phyloP scores from a whole-genome alignment of 2,113 vertebrate genomes.

The Hylia prasina region DNA sequence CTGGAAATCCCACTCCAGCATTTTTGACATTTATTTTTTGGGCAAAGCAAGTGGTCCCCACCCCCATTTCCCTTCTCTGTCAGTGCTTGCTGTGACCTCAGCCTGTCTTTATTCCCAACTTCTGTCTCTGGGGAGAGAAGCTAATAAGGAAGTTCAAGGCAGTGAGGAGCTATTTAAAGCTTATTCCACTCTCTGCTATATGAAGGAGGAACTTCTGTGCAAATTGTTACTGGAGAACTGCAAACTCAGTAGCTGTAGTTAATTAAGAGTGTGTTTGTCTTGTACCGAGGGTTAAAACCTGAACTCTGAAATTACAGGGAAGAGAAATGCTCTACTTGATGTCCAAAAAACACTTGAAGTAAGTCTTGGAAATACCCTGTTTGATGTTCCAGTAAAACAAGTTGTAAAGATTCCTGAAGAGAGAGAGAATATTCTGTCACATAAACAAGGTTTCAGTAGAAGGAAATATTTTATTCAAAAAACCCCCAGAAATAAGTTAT shows the following conservation, averaged over 20 bases:
- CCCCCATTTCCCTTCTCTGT: background rate
- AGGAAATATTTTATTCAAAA: background rate
- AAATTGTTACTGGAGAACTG: background rate
- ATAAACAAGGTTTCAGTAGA: conserved; percentile 4
- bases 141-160: conserved; percentile 24
- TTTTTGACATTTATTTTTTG: background rate
- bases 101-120: conserved; percentile 6
- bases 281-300: background rate
- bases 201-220: conserved; percentile 10
- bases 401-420: background rate
- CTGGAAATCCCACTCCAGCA: background rate
- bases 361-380: conserved; percentile 13
- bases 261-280: conserved; percentile 39
- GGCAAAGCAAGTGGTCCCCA: background rate
- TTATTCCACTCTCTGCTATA: background rate
- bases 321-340: background rate
- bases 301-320: background rate
- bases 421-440: background rate
- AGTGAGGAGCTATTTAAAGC: conserved; percentile 48
- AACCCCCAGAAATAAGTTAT: background rate
- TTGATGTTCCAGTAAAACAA: conserved; percentile 27
- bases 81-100: background rate
- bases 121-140: conserved; percentile 32
- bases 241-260: background rate
- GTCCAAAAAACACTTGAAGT: background rate